Evolutionary conservation across 2,797 vertebrate genomes (phyloP).

Genomic region (Diceros bicornis): DNA sequence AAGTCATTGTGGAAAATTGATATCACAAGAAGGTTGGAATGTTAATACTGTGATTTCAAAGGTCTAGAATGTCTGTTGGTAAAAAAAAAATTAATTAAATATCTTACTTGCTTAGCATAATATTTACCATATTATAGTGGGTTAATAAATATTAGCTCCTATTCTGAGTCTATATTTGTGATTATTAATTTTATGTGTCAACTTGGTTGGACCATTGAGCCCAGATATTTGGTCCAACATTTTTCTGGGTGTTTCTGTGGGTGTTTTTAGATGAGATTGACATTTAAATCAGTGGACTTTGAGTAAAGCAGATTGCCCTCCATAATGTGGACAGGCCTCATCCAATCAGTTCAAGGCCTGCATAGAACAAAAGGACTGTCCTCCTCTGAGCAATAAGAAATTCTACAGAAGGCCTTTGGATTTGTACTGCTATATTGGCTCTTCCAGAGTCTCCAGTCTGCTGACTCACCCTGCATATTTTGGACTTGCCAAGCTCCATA

Average conservation of each 20-base stretch:
- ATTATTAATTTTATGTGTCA: neutral
- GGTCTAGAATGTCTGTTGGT: neutral
- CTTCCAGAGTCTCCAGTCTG: neutral
- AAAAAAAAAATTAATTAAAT: neutral
- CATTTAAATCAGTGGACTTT: neutral
- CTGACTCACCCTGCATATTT: neutral
- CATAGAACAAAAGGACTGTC: neutral
- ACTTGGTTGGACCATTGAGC: neutral
- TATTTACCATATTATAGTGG: neutral
- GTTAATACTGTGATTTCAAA: neutral
- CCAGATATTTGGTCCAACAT: neutral
- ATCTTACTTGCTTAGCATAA: neutral
- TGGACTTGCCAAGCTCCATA: neutral
- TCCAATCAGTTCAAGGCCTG: neutral
- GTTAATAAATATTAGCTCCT: neutral
- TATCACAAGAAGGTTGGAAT: neutral
- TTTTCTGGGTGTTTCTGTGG: neutral
- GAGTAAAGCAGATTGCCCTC: neutral
- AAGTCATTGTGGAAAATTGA: conserved; percentile 21
- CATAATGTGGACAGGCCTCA: neutral
- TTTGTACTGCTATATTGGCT: neutral
- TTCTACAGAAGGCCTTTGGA: neutral
- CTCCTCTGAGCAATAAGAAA: neutral
- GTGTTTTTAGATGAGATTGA: neutral
- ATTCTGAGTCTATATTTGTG: neutral